Base-by-base conservation (phyloP, 2,888 invertebrate species). In the Lasioglossum figueresi region DNA sequence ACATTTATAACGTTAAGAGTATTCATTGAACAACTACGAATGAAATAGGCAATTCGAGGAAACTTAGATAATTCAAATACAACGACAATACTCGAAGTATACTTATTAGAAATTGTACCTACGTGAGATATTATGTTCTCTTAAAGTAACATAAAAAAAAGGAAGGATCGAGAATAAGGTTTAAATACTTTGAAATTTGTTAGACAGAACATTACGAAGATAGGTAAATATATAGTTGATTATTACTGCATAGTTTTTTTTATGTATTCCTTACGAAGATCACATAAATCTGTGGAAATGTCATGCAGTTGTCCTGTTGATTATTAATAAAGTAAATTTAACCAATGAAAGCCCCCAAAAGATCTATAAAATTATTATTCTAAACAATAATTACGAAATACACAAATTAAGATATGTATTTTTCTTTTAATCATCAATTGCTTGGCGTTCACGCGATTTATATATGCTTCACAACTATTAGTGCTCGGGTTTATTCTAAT, bases 81-180 rank as follows among this genome's bases (percentile, higher is more conserved):
- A 84, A 70, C 78, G 82, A 88, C 86, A 90, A 90, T 90, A 88
- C 86, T 81, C 56, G 71, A 80, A 71, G 80, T 80, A 86, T 87
- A 80, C 80, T 80, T 80, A 68, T 79, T 86, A 83, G 52, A 83
- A 78, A 83, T 74, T 48, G 48, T 78, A 68, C 56, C n/a, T 56
- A 56, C 23, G 70, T 56, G 68, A 78, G 37, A 66, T 40, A 63
- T 79, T 82, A 45, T 34, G 45, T 79, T 82, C 45, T 85, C 37
- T 59, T 43, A 66, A 75, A 73, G 40, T 31, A 56, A 70, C 73
- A 19, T 27, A 34, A 66, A 71, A 43, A 43, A 73, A 40, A 70
- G 19, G 56, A 19, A 73, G 19, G 56, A 74, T 48, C 40, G 40
- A 34, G 14, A 27, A 4, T 77, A 45, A 77, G 19, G 40, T 76